A percentile compares a stretch with the other conserved stretches of the same genome.
Evolutionary conservation across 2,797 vertebrate genomes (phyloP).

Genomic region (Enteromius trimaculatus): DNA sequence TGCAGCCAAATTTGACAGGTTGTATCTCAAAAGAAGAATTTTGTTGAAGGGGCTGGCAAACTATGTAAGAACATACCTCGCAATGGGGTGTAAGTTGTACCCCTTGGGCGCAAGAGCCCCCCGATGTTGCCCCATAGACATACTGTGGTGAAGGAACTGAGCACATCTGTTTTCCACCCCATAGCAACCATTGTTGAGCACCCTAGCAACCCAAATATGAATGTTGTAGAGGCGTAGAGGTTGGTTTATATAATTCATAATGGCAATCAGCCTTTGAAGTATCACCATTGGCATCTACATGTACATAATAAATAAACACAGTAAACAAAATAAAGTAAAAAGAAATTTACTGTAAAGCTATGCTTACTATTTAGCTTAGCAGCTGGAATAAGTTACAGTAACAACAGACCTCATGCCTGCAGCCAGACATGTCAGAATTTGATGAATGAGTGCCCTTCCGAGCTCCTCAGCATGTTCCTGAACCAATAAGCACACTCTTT

Average conservation of each 20-base stretch:
- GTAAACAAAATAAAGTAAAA: not conserved
- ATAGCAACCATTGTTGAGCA: not conserved
- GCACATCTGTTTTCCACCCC: not conserved
- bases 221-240: not conserved
- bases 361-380: slow-evolving; percentile 8
- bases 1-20: not conserved
- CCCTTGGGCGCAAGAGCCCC: not conserved
- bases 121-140: not conserved
- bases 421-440: slow-evolving; percentile 34
- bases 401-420: not conserved
- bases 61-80: not conserved
- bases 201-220: not conserved
- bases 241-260: not conserved
- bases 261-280: not conserved
- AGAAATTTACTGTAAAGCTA: slow-evolving; percentile 2
- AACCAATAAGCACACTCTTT: slow-evolving; percentile 61
- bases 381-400: slow-evolving; percentile 7
- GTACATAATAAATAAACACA: not conserved
- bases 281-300: not conserved
- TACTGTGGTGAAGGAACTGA: not conserved
- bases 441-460: slow-evolving; percentile 45
- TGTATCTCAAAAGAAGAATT: not conserved
- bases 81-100: not conserved
- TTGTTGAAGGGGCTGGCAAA: not conserved
- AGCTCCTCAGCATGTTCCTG: slow-evolving; percentile 46